Conservation (phyloP, 2,113 vertebrate species). For the Accipiter cooperii region DNA sequence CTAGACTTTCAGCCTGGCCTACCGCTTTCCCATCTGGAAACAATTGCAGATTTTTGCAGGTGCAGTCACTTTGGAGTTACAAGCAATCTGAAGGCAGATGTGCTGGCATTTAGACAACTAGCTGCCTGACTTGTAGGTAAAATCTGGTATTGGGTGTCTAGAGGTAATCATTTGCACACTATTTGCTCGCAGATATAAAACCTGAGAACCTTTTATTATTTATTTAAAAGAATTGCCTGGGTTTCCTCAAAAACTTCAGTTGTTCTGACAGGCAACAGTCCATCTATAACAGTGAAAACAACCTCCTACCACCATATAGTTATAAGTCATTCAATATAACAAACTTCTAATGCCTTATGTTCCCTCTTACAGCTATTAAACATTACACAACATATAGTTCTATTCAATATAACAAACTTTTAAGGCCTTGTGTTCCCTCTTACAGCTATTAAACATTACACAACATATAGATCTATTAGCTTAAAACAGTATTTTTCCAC, state of each 20-base stretch:
- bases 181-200: neutral
- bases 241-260: neutral
- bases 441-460: neutral
- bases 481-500: neutral
- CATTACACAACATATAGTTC: neutral
- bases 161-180: neutral
- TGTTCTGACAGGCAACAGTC: neutral
- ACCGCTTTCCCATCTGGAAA: neutral
- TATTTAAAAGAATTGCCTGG: neutral
- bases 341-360: neutral
- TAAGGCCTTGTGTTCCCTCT: neutral
- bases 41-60: neutral
- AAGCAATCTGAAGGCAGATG: slow-evolving; percentile 10
- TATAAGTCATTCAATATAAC: neutral
- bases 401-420: neutral
- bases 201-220: neutral
- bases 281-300: neutral
- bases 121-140: neutral
- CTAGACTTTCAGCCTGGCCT: neutral
- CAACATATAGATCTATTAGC: neutral
- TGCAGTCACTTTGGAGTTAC: neutral
- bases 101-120: slow-evolving; percentile 5
- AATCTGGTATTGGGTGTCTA: neutral
- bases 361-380: neutral
- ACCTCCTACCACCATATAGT: neutral